Evolutionary conservation across 2,888 invertebrate genomes (phyloP).

Genomic region (Drosophila borealis): DNA sequence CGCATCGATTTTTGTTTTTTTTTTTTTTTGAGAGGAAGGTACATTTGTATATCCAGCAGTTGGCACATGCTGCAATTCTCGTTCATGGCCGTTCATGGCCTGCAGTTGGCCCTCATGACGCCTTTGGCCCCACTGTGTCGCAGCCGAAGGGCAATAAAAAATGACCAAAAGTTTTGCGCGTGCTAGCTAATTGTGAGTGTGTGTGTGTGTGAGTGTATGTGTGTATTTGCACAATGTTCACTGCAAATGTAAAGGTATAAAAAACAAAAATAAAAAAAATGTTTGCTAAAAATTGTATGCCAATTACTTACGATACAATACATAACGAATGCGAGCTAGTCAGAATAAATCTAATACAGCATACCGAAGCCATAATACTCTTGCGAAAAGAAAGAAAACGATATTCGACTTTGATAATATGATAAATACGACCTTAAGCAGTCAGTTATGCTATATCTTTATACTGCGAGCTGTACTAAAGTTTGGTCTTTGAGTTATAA

Average conservation of each 20-base stretch:
- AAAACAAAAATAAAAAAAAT: constrained; percentile 50
- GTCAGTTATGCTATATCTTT: no score
- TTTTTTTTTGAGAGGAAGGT: background rate
- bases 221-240: constrained; percentile 10
- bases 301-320: constrained; percentile 65
- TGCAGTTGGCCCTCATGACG: constrained; percentile 8
- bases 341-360: background rate
- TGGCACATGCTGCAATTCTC: constrained; percentile 46
- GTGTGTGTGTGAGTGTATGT: background rate
- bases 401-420: background rate
- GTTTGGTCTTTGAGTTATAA: no score
- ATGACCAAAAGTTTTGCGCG: constrained; percentile 56
- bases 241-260: constrained; percentile 34
- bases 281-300: constrained; percentile 46
- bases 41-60: constrained; percentile 6
- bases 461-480: no score
- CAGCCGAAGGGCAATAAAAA: constrained; percentile 37
- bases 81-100: constrained; percentile 33
- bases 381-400: background rate
- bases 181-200: constrained; percentile 55
- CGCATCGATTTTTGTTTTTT: constrained; percentile 55
- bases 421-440: no score
- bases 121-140: constrained; percentile 25
- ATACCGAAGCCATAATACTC: constrained; percentile 13
- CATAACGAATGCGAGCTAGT: constrained; percentile 11